Base-by-base conservation (phyloP, 2,113 vertebrate genomes). In the Pangasianodon gigas region DNA sequence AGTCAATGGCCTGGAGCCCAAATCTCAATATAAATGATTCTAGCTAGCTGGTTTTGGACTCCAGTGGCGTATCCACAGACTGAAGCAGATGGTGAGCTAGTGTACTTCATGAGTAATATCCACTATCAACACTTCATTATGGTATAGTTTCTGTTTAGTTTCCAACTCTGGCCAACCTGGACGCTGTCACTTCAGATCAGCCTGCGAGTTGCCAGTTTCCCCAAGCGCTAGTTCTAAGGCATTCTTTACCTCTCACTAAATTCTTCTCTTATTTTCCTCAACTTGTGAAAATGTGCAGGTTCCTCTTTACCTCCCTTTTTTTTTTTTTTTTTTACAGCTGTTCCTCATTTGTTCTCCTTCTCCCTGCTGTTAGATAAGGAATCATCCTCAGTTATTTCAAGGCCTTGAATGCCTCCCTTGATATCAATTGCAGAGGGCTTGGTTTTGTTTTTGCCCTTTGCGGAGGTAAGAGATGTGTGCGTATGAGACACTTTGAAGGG, bases 71-170 rank as follows among this genome's bases (percentile, higher is more conserved):
- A 90, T 91, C 93, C 85, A 86, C 82, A 85, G 91, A 93, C 89
- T 6, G 85, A 84, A 91, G 92, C 87, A 88, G 92, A 90, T 88
- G 91, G 91, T 88, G 90, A 90, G 88, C 82, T 91, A 86, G 92
- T 91, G 88, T 93, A 79, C 89, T 93, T 92, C 91, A 94, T 95
- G 95, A 95, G 94, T 94, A 95, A 95, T 94, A 93, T 51, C 87
- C 91, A 82, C 80, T 87, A 95, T 96, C 92, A 96, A 95, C 94
- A 93, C 93, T 94, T 91, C 92, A 94, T 93, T 86, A 91, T 89
- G 82, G 84, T 84, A 87, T 90, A 92, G 93, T 94, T 94, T 93
- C 77, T 91, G 91, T 92, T 95, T 93, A 89, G 92, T 93, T 94
- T 95, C 94, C 93, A 83, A 89, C 85, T 92, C 91, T 44, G 83